phyloP scores from a whole-genome alignment of 2,797 vertebrate genomes.

The Dipus sagitta region DNA sequence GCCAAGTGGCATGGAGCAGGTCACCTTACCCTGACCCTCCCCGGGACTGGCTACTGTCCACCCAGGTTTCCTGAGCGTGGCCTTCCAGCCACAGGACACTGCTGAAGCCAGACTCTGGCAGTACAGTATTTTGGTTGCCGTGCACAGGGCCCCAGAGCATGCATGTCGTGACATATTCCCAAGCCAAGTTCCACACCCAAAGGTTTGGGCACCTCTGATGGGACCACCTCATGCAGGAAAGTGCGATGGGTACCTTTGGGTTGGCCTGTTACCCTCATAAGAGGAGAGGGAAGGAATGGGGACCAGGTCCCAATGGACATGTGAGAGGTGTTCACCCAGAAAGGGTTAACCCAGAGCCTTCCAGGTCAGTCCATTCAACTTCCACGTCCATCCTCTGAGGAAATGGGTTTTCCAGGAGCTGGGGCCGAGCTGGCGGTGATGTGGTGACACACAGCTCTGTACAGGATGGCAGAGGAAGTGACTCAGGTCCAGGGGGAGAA shows the following conservation, averaged over 20 bases:
- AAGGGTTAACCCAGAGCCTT: conserved; percentile 35
- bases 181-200: too few species aligned
- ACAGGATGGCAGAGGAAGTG: conserved; percentile 71
- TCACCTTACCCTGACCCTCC: too few species aligned
- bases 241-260: background rate
- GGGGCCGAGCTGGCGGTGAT: background rate
- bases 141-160: background rate
- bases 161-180: background rate
- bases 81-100: fast-evolving
- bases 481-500: conserved; percentile 71
- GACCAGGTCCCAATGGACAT: background rate
- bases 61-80: fast-evolving
- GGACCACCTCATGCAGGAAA: background rate
- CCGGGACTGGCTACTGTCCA: background rate
- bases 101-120: background rate
- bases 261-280: fast-evolving
- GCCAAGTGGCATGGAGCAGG: background rate
- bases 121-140: background rate
- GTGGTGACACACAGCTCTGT: conserved; percentile 33
- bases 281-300: background rate
- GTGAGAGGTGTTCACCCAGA: background rate
- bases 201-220: background rate
- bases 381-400: conserved; percentile 62
- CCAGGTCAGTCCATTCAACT: conserved; percentile 21
- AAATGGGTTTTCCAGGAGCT: conserved; percentile 81